A percentile compares a stretch with the other conserved stretches of the same genome.
These are phyloP conservation scores for Chloropsis hardwickii DNA, from an alignment of 2,113 vertebrate species.

Conservation along the genomic window DNA sequence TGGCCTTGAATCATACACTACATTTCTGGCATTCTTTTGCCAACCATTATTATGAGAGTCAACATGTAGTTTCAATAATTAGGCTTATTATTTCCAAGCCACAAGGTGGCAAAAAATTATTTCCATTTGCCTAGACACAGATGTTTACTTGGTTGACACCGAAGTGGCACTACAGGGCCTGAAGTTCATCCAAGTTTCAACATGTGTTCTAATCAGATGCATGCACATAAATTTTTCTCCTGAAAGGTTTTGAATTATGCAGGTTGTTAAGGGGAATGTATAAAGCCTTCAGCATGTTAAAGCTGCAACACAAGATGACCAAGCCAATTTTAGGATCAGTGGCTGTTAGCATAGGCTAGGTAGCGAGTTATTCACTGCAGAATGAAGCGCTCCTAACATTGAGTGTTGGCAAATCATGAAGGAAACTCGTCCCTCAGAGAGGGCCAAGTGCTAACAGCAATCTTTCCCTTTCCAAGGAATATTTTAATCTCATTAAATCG, in stretches of 20 bases:
- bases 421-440: neutral
- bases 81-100: neutral
- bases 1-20: neutral
- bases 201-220: neutral
- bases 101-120: neutral
- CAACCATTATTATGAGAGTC: neutral
- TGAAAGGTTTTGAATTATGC: neutral
- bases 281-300: neutral
- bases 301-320: neutral
- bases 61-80: neutral
- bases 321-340: neutral
- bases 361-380: neutral
- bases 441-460: neutral
- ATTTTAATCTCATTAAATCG: neutral
- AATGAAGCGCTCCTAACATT: neutral
- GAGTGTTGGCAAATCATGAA: neutral
- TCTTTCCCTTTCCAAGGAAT: neutral
- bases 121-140: fast-evolving
- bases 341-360: neutral
- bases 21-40: neutral
- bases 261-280: neutral
- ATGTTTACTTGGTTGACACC: neutral
- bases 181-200: neutral
- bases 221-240: neutral
- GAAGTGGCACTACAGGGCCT: neutral